Evolutionary conservation across 1,140 invertebrate species (phyloP).

Genomic region (Dolichoris vasculosae): DNA sequence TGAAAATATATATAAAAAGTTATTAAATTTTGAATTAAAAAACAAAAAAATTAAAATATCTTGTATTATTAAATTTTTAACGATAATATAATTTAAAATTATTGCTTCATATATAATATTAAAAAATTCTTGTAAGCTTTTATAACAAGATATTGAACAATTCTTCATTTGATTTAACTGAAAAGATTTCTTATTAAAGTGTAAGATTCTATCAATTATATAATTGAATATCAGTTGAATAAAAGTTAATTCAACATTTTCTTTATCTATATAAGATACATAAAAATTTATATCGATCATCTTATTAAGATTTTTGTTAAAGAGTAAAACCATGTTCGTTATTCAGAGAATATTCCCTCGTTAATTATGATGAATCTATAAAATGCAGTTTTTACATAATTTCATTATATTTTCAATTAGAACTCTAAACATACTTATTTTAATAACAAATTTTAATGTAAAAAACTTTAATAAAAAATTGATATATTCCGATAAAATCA

Average conservation of each 20-base stretch:
- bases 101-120: not conserved
- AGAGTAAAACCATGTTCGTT: slow-evolving; percentile 6
- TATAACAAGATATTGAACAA: not conserved
- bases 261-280: slow-evolving; percentile 24
- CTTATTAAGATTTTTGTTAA: slow-evolving; percentile 19
- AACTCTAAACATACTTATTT: slow-evolving; percentile 34
- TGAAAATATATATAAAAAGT: no score
- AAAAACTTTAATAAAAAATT: slow-evolving; percentile 46
- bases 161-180: not conserved
- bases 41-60: no score
- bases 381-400: slow-evolving; percentile 5
- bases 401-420: slow-evolving; percentile 38
- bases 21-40: no score
- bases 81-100: not conserved
- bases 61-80: not conserved
- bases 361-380: slow-evolving; percentile 29
- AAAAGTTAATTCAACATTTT: slow-evolving; percentile 50
- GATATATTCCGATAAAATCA: slow-evolving; percentile 40
- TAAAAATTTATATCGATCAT: slow-evolving; percentile 23
- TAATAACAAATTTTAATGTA: slow-evolving; percentile 38
- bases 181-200: slow-evolving; percentile 30
- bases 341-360: not conserved
- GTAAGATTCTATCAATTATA: slow-evolving; percentile 17
- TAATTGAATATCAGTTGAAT: slow-evolving; percentile 20
- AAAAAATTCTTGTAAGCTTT: not conserved